A percentile compares a stretch with the other conserved stretches of the same genome.
Evolutionary conservation across 2,888 invertebrate genomes (phyloP).

Genomic region (Nomada fucata): DNA sequence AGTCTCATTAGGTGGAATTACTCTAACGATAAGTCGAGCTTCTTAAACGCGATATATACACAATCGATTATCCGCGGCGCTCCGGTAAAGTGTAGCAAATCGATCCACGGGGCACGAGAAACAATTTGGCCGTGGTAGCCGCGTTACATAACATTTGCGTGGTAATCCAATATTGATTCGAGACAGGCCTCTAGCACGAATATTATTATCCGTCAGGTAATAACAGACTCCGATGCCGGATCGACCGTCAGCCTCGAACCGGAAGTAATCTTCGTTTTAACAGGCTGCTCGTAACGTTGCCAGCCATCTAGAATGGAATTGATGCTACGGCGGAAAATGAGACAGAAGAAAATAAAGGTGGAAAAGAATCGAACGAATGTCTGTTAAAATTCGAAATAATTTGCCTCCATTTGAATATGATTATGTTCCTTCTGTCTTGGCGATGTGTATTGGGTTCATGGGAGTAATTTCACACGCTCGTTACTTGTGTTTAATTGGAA

Average conservation of each 20-base stretch:
- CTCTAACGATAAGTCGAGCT: background rate
- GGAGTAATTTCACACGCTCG: too few relatives aligned
- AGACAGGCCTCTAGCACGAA: constrained; percentile 60
- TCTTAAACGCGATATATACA: constrained; percentile 7
- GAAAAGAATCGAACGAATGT: background rate
- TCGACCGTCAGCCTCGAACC: constrained; percentile 48
- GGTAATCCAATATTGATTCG: constrained; percentile 71
- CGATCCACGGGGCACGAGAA: constrained; percentile 47
- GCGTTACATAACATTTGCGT: constrained; percentile 63
- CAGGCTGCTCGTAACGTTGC: constrained; percentile 26
- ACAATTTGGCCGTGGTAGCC: constrained; percentile 66
- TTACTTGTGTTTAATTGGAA: too few relatives aligned
- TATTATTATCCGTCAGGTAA: constrained; percentile 57
- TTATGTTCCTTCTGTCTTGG: too few relatives aligned
- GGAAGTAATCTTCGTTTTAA: constrained; percentile 64
- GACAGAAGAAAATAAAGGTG: too few relatives aligned
- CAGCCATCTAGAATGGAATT: background rate
- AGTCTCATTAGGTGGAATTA: too few relatives aligned
- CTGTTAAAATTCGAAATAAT: too few relatives aligned
- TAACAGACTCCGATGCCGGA: constrained; percentile 44
- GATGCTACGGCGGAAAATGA: background rate
- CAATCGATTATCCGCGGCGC: constrained; percentile 6
- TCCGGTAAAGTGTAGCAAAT: constrained; percentile 25
- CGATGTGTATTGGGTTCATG: too few relatives aligned
- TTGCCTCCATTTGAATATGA: too few relatives aligned